A percentile compares a stretch with the other conserved stretches of the same genome.
These are phyloP conservation scores for Erithacus rubecula DNA, from an alignment of 2,797 vertebrate genomes.

Conservation along the genomic window DNA sequence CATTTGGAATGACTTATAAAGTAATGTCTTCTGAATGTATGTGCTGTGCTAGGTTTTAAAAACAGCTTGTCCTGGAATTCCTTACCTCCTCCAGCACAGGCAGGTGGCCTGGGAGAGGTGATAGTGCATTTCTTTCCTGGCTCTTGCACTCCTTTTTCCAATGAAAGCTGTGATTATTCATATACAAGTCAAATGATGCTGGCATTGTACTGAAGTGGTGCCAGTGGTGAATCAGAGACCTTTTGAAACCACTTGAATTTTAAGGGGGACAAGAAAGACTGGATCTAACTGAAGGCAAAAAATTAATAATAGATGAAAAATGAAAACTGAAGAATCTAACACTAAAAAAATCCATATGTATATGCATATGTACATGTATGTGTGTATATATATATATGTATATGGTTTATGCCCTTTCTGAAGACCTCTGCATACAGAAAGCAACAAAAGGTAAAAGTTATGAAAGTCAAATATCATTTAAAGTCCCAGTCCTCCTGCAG, in stretches of 20 bases:
- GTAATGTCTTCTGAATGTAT: neutral
- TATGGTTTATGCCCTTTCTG: neutral
- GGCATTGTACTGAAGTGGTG: neutral
- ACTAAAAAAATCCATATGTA: neutral
- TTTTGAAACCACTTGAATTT: constrained; percentile 4
- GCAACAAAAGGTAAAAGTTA: neutral
- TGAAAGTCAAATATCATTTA: neutral
- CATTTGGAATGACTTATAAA: neutral
- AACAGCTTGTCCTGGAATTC: neutral
- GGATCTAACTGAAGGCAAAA: neutral
- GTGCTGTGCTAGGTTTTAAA: neutral
- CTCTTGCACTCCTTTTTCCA: neutral
- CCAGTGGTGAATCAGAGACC: neutral
- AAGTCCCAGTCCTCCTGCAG: neutral
- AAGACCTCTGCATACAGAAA: neutral
- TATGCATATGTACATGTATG: no score
- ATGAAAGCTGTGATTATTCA: neutral
- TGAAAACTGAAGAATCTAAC: neutral
- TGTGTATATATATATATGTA: no score
- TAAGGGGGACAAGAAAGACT: neutral
- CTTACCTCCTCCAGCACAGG: neutral
- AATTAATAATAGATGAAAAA: neutral
- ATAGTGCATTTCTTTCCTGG: neutral
- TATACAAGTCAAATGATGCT: neutral
- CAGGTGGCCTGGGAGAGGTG: neutral